phyloP scores from a whole-genome alignment of 2,888 invertebrate species.

The Gari tellinella region DNA sequence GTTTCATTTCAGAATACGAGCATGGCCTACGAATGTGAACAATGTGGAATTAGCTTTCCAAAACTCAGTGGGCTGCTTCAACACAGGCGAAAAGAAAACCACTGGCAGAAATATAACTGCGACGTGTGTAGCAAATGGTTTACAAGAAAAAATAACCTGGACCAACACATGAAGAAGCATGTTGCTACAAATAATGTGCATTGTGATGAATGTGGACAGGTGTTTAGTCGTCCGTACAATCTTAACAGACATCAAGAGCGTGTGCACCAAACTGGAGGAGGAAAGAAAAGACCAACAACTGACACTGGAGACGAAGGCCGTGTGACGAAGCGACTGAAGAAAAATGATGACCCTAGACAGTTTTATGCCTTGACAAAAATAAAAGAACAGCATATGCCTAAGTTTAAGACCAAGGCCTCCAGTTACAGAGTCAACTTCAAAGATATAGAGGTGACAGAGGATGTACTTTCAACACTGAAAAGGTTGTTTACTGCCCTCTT shows the following conservation, averaged over 20 bases:
- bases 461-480: background rate
- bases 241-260: conserved; percentile 12
- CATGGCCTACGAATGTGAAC: background rate
- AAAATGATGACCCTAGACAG: conserved; percentile 7
- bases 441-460: conserved; percentile 1
- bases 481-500: conserved; percentile 20
- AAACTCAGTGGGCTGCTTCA: conserved; percentile 8
- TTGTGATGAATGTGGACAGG: conserved; percentile 24
- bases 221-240: conserved; percentile 9
- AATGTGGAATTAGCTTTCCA: background rate
- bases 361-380: background rate
- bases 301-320: background rate
- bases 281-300: background rate
- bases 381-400: conserved; percentile 7
- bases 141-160: conserved; percentile 18
- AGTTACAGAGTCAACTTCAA: conserved; percentile 6
- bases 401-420: conserved; percentile 10
- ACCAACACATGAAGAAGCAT: conserved; percentile 19
- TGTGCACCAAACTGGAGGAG: conserved; percentile 19
- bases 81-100: conserved; percentile 4
- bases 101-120: background rate
- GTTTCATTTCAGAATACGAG: no score
- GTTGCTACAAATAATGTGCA: conserved; percentile 3
- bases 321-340: background rate
- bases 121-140: conserved; percentile 15